Evolutionary conservation across 2,113 vertebrate genomes (phyloP), one percentile per base, ranked within the genome.

Genomic region (Psilopogon haemacephalus): DNA sequence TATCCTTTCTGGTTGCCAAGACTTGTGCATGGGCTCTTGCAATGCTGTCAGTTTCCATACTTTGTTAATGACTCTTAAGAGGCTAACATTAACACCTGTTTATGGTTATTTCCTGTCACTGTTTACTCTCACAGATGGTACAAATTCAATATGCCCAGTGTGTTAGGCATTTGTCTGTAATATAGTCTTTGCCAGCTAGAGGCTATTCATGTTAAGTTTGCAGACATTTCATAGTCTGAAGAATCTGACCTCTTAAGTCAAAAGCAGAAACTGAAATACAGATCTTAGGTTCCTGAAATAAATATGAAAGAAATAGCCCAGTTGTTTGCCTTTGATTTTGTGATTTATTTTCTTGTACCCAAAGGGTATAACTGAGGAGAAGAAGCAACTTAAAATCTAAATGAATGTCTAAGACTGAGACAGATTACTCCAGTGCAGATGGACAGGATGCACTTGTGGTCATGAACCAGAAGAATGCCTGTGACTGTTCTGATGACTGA

Each of bases 21-120:
- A 67, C 71, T 83, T 84, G 54, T 71, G 84, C 89, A 89, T 71
- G 87, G 78, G 89, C 58, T 75, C 65, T 94, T 91, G 89, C 85
- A 73, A 5, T 81, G 63, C 46, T 72, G 64, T 84, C 88, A 86
- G 77, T 96, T 84, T 65, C 76, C 64, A 80, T 81, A 87, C 87
- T 96, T 96, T 86, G 70, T 88, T 96, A 97, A 93, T 95, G 94
- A 94, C 46, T 52, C 86, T 93, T 92, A 90, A 75, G 72, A 65
- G 72, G 76, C 95, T 96, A 93, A 94, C 64, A 52, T 86, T 94
- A 94, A 96, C 95, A 97, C 97, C 97, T 97, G 96, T 92, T 97
- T 91, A 92, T 85, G 59, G 93, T 96, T 94, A 83, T 92, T 95
- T 95, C 94, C 96, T 96, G 95, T 97, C 86, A 94, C 92, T 96